Evolutionary conservation across 2,113 vertebrate species (phyloP), one percentile per base, ranked within the genome.

Genomic region (Eulemur rufifrons): DNA sequence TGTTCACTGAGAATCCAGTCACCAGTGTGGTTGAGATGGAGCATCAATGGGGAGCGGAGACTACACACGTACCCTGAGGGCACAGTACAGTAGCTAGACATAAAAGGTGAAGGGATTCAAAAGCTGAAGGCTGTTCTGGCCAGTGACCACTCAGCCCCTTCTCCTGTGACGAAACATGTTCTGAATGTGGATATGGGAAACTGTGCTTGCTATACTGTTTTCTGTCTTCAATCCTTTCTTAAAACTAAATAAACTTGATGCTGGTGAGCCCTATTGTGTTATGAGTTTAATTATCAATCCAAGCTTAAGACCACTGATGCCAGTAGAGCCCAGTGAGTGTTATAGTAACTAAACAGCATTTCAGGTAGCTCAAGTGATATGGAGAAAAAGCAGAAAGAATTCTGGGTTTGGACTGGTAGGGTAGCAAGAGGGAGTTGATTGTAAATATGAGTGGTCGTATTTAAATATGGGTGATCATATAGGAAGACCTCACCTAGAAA

Each of bases 341-440:
- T 12, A 88, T 2, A 59, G 2, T 37, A 86, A 37, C 6, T 76
- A 91, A 73, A 63, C 1, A 50, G 39, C 23, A 63, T 12, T n/a
- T 77, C 39, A 47, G 42, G 9, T 42, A 7, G 14, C 73, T 94
- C 37, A 61, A 56, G 2, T n/a, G 21, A 92, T 45, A 21, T 56
- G 39, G 20, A 95, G 61, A 42, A 84, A 95, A 59, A 89, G 18
- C 32, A 52, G 6, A 61, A 91, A 42, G 7, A 11, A 88, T 86
- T 76, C 61, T 92, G n/a, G 18, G 12, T 88, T 80, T 63, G 32
- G 15, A 77, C 10, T 84, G 17, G 11, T 5, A 69, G 25, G 15
- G 9, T 56, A 64, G 81, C 25, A 50, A 82, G 13, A 56, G 13
- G 23, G 47, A 69, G 92, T 39, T 52, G 1, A 39, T 76, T 61